These are phyloP conservation scores for Lacanobia wlatinum DNA, from an alignment of 2,888 invertebrate genomes.

Conservation along the genomic window DNA sequence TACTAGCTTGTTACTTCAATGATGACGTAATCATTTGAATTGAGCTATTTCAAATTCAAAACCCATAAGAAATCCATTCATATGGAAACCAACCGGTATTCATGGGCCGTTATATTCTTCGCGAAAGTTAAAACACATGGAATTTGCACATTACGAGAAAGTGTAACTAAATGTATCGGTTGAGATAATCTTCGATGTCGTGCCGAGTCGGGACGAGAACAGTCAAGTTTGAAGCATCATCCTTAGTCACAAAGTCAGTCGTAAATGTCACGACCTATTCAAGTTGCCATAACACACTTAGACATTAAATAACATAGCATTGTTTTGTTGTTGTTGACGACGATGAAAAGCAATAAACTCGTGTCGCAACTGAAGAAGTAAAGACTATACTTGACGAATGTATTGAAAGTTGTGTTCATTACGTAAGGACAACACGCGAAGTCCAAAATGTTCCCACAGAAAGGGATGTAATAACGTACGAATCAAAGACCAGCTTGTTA, in stretches of 20 bases:
- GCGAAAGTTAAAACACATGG: slow-evolving; percentile 67
- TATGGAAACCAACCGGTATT: slow-evolving; percentile 39
- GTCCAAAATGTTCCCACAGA: slow-evolving; percentile 72
- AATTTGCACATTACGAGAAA: slow-evolving; percentile 76
- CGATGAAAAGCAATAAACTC: slow-evolving; percentile 51
- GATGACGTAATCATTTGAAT: slow-evolving; percentile 1
- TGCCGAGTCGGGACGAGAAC: slow-evolving; percentile 57
- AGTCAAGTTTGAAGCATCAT: slow-evolving; percentile 49
- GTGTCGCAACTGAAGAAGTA: slow-evolving; percentile 53
- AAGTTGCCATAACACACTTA: slow-evolving; percentile 27
- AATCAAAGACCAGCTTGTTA: slow-evolving; percentile 65
- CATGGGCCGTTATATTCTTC: slow-evolving; percentile 51
- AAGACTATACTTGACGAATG: slow-evolving; percentile 52
- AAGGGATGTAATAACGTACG: slow-evolving; percentile 52
- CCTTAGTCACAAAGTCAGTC: slow-evolving; percentile 34
- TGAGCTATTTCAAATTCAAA: slow-evolving; percentile 18
- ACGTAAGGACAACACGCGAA: slow-evolving; percentile 58
- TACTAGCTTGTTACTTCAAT: neutral
- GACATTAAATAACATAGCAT: slow-evolving; percentile 50
- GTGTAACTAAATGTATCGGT: slow-evolving; percentile 75
- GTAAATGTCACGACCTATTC: slow-evolving; percentile 59
- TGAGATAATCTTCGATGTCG: slow-evolving; percentile 56
- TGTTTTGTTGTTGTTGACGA: slow-evolving; percentile 56
- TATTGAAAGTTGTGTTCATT: slow-evolving; percentile 61
- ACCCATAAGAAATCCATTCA: slow-evolving; percentile 31